Evolutionary conservation across 37 sponge, comb jelly and placozoan genomes (phyloP), one percentile per base, ranked within the genome.

Genomic region (Bolinopsis microptera): DNA sequence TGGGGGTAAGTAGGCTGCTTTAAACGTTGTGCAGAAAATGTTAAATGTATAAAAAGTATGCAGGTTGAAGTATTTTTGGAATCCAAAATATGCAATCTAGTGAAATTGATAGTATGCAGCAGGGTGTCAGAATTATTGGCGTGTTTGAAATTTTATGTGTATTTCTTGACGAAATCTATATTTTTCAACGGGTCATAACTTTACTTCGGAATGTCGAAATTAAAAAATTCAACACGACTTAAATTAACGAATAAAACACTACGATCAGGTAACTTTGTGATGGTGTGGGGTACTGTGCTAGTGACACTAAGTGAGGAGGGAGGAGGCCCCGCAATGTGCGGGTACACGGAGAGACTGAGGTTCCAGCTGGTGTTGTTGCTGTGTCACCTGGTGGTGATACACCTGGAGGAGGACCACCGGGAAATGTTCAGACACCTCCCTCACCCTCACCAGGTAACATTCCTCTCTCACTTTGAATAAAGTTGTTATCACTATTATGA

Each of bases 271-370:
- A 24, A 34, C 61, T 86, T 86, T 38, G n/a, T 5, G 48, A 86
- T n/a, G 28, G 90, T 86, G 90, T 86, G 90, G 90, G 23, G 38
- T 18, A 86, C 90, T 27, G 90, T 86, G 26, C 30, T 86, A 28
- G 36, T 86, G 0, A 26, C 36, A 28, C 90, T 86, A 38, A 24
- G 90, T 86, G 90, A 86, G 2, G 90, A 86, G 39, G 61, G 61
- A 21, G 90, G 61, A 23, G 61, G 61, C 21, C 38, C 38, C 0
- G 41, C 90, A 0, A 86, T 86, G 90, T 39, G 61, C 27, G 90
- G 90, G 61, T 86, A 86, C 61, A 86, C 90, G 27, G 90, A 86
- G 90, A 86, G 36, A 86, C 90, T 86, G 18, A 35, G 90, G 26
- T 25, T 86, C 18, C 90, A 86, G 35, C 90, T 86, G 18, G 18